phyloP scores from a whole-genome alignment of 2,797 vertebrate species.

The Cichlasoma orientale region DNA sequence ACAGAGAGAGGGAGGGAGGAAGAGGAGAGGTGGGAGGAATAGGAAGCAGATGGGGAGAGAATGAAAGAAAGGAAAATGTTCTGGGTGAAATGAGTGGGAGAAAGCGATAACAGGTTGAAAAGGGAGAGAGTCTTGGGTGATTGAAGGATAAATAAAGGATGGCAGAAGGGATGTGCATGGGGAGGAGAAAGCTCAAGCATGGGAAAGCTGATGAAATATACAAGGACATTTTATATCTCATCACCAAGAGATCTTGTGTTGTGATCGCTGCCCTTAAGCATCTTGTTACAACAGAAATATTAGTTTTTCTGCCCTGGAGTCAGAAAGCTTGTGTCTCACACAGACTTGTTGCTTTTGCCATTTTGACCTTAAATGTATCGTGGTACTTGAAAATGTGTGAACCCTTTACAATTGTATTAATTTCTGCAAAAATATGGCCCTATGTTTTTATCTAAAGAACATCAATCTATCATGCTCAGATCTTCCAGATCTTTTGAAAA shows the following conservation, averaged over 20 bases:
- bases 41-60: conserved; percentile 77
- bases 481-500: too few relatives aligned
- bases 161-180: conserved; percentile 50
- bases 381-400: background rate
- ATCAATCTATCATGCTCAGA: too few relatives aligned
- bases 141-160: conserved; percentile 70
- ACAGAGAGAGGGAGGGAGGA: conserved; percentile 51
- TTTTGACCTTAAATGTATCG: conserved; percentile 46
- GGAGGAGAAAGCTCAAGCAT: conserved; percentile 55
- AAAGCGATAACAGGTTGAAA: conserved; percentile 65
- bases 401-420: background rate
- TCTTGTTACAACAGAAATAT: conserved; percentile 23
- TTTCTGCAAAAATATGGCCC: background rate
- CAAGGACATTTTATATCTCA: conserved; percentile 65
- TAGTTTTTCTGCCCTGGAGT: conserved; percentile 43
- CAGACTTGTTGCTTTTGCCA: conserved; percentile 56
- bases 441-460: too few relatives aligned
- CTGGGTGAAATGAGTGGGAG: conserved; percentile 71
- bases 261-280: conserved; percentile 49
- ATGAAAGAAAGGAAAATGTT: conserved; percentile 77
- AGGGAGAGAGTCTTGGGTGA: conserved; percentile 58
- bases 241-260: conserved; percentile 47
- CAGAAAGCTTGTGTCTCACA: conserved; percentile 13
- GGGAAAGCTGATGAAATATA: conserved; percentile 61
- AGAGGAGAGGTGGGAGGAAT: conserved; percentile 70